These are phyloP conservation scores for Lytechinus variegatus DNA, from an alignment of 35 echinoderm and acorn worm species.

Conservation along the genomic window DNA sequence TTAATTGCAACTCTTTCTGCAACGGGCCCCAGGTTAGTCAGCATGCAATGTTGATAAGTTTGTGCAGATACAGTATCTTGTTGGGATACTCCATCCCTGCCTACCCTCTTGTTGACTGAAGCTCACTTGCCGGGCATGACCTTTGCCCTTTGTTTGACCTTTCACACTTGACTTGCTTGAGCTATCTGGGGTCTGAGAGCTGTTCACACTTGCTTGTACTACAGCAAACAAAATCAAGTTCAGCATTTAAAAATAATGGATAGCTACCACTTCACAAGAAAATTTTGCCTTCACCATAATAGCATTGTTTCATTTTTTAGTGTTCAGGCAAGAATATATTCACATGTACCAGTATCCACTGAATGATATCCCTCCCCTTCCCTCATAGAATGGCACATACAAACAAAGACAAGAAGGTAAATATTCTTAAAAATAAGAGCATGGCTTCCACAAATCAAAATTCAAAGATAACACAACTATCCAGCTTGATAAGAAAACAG, in stretches of 20 bases:
- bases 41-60: background rate
- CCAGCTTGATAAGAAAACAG: too few species aligned
- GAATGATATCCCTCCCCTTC: too few species aligned
- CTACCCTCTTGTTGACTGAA: constrained; percentile 49
- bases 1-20: too few species aligned
- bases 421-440: too few species aligned
- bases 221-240: background rate
- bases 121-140: constrained; percentile 51
- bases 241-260: background rate
- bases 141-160: constrained; percentile 25
- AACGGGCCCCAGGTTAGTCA: background rate
- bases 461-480: too few species aligned
- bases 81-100: background rate
- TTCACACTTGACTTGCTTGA: background rate
- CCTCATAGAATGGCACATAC: too few species aligned
- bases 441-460: too few species aligned
- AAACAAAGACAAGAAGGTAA: too few species aligned
- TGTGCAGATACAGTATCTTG: background rate
- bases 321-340: background rate
- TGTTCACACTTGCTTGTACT: background rate
- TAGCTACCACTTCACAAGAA: too few species aligned
- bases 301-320: too few species aligned
- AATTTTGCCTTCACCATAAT: too few species aligned
- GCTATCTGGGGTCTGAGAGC: background rate
- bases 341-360: background rate